A percentile compares a stretch with the other conserved stretches of the same genome.
Conservation (phyloP, 30 jellyfish, hydroid and myxozoan genomes). For the Aurelia coerulea region DNA sequence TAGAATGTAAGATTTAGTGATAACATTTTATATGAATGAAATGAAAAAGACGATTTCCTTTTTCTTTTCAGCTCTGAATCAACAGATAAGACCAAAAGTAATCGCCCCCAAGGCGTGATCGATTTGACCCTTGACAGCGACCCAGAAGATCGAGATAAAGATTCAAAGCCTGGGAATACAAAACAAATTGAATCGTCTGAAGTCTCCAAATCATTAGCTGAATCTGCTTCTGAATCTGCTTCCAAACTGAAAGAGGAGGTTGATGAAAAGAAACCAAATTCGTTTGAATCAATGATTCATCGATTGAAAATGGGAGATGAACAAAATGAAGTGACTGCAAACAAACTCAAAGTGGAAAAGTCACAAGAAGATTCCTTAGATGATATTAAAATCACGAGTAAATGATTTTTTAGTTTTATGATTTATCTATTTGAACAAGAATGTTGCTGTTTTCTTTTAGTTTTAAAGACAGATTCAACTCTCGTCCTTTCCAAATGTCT, state of each 20-base stretch:
- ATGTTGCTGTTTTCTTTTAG: too few relatives aligned
- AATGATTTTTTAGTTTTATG: background rate
- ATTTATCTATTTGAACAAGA: too few relatives aligned
- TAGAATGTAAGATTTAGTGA: too few relatives aligned
- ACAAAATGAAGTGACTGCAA: background rate
- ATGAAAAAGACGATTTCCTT: too few relatives aligned
- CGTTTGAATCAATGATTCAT: constrained; percentile 50
- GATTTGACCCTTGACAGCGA: constrained; percentile 77
- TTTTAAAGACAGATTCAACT: too few relatives aligned
- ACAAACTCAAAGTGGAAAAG: background rate
- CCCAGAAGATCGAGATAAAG: constrained; percentile 29
- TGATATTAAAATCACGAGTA: background rate
- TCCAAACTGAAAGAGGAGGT: background rate
- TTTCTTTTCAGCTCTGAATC: background rate
- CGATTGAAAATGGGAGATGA: constrained; percentile 33
- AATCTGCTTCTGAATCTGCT: background rate
- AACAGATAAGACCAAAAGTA: background rate
- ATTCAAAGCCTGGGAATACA: background rate
- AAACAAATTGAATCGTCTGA: background rate
- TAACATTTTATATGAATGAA: too few relatives aligned
- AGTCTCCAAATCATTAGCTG: too few relatives aligned
- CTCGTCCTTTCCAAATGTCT: too few relatives aligned
- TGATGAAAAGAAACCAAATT: constrained; percentile 15
- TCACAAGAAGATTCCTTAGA: background rate
- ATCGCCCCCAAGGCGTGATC: constrained; percentile 24